These are phyloP conservation scores for Hemicrepidius hirtus DNA, from an alignment of 2,888 invertebrate genomes.

Conservation along the genomic window DNA sequence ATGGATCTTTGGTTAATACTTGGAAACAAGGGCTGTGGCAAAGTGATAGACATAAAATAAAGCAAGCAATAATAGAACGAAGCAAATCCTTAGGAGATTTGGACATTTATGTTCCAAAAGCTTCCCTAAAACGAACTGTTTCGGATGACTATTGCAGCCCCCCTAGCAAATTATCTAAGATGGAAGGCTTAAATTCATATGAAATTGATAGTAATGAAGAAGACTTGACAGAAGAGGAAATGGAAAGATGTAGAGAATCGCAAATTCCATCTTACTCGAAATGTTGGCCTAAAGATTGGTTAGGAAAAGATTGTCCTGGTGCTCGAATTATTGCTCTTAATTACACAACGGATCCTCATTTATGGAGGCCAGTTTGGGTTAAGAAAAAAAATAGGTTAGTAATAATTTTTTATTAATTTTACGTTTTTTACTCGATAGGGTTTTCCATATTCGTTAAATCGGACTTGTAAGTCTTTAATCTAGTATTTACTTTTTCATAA, in stretches of 20 bases:
- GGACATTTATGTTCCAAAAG: slow-evolving; percentile 50
- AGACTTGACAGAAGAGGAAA: slow-evolving; percentile 45
- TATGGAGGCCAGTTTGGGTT: slow-evolving; percentile 86
- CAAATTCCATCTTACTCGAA: slow-evolving; percentile 73
- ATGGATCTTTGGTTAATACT: slow-evolving; percentile 86
- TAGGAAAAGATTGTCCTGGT: slow-evolving; percentile 84
- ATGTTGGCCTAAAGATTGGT: slow-evolving; percentile 93
- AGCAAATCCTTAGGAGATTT: slow-evolving; percentile 62
- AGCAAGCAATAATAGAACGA: slow-evolving; percentile 63
- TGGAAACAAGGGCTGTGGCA: slow-evolving; percentile 87
- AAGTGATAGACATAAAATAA: slow-evolving; percentile 67
- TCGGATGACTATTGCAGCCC: slow-evolving; percentile 60
- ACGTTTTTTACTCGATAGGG: too few species aligned
- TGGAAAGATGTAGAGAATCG: slow-evolving; percentile 41
- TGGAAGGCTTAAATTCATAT: slow-evolving; percentile 52
- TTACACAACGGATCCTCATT: slow-evolving; percentile 85
- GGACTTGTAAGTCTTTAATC: too few species aligned
- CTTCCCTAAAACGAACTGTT: slow-evolving; percentile 61
- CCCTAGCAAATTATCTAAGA: slow-evolving; percentile 63
- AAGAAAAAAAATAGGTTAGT: slow-evolving; percentile 78
- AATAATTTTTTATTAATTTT: not conserved
- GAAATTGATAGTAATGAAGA: slow-evolving; percentile 55
- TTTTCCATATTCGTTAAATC: too few species aligned
- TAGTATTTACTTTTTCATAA: too few species aligned
- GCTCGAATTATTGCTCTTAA: slow-evolving; percentile 87